phyloP scores from a whole-genome alignment of 2,113 vertebrate genomes.

The Oriolus oriolus region DNA sequence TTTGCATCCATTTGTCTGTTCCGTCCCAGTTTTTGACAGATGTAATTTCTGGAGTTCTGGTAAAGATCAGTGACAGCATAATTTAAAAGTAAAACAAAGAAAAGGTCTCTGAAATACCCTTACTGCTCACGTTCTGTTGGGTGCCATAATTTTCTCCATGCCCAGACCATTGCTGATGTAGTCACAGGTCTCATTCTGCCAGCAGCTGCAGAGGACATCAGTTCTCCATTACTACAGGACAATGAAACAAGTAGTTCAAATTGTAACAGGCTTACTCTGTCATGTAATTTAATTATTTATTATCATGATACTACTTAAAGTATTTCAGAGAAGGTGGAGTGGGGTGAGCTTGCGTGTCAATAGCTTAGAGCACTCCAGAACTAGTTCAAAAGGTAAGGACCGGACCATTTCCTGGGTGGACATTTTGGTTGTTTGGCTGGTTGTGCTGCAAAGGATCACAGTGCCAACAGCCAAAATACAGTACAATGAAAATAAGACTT shows the following conservation, averaged over 20 bases:
- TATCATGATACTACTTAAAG: not conserved
- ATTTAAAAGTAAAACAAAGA: not conserved
- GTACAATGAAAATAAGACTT: not conserved
- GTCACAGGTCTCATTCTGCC: not conserved
- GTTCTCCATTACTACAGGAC: not conserved
- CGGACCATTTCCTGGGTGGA: not conserved
- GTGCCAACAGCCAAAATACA: not conserved
- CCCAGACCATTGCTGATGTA: not conserved
- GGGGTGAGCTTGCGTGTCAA: not conserved
- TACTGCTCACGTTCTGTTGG: not conserved
- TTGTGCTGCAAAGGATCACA: not conserved
- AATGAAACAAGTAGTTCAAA: not conserved
- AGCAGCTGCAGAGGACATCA: not conserved
- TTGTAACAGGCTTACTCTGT: not conserved
- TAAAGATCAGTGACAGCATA: not conserved
- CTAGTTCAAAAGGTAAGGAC: not conserved
- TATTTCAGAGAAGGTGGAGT: not conserved
- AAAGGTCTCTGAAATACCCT: not conserved
- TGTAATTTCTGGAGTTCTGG: not conserved
- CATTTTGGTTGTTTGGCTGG: not conserved
- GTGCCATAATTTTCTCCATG: not conserved
- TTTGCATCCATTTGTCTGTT: not conserved
- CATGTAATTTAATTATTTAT: not conserved
- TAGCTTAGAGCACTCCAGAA: not conserved
- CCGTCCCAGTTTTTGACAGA: not conserved